Evolutionary conservation across 1,140 invertebrate species (phyloP).

Genomic region (Campoletis sonorensis): DNA sequence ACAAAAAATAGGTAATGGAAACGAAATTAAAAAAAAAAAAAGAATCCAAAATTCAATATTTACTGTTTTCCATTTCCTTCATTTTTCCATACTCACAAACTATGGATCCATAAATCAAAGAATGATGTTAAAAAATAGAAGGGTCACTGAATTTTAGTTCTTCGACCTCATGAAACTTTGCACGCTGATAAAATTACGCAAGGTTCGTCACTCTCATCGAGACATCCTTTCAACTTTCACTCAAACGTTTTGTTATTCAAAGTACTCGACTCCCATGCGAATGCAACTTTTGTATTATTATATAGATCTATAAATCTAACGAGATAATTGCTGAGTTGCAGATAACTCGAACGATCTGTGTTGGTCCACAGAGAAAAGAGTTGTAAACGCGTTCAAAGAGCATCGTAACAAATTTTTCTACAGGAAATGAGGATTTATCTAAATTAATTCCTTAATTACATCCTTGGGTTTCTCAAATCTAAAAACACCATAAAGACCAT

Average conservation of each 20-base stretch:
- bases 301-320: conserved; percentile 8
- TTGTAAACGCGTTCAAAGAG: not conserved
- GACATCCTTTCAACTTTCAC: conserved; percentile 1
- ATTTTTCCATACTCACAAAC: too few relatives aligned
- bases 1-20: too few relatives aligned
- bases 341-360: not conserved
- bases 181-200: not conserved
- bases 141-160: not conserved
- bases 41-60: too few relatives aligned
- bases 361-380: not conserved
- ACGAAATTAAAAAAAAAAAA: too few relatives aligned
- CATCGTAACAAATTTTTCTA: not conserved
- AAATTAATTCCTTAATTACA: not conserved
- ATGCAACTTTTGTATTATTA: not conserved
- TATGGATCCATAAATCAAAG: too few relatives aligned
- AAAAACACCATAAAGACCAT: too few relatives aligned
- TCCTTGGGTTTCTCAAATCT: not conserved
- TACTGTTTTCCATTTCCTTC: too few relatives aligned
- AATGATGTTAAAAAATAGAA: not conserved
- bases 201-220: not conserved
- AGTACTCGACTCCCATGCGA: not conserved
- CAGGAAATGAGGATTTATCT: not conserved
- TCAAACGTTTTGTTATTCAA: not conserved
- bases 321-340: not conserved
- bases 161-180: not conserved